Conservation (phyloP, 2,888 invertebrate genomes). For the Chromoteleia sp. region DNA sequence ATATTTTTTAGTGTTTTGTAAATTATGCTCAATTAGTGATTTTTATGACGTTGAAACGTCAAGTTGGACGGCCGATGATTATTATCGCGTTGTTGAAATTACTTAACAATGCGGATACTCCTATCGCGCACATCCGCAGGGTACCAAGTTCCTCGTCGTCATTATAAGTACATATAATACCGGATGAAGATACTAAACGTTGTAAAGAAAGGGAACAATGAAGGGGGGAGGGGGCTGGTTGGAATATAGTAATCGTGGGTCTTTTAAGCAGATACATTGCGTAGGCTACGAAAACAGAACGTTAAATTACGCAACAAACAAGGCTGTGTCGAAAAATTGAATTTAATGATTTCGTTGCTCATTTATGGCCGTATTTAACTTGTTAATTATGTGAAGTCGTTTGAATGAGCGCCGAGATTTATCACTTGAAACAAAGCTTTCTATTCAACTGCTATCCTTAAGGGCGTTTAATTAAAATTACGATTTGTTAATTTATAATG, state of each 20-base stretch:
- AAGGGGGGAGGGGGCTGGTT: too few relatives aligned
- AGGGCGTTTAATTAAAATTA: constrained; percentile 46
- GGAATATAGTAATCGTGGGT: constrained; percentile 62
- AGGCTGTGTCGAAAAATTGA: constrained; percentile 62
- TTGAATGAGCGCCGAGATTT: constrained; percentile 48
- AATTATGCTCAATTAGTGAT: constrained; percentile 66
- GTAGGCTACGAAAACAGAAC: constrained; percentile 63
- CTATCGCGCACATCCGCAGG: constrained; percentile 70
- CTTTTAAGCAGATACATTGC: constrained; percentile 58
- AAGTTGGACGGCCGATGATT: constrained; percentile 57
- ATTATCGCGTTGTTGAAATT: constrained; percentile 69
- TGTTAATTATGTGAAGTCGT: constrained; percentile 54
- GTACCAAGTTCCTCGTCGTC: constrained; percentile 63
- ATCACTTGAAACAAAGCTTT: constrained; percentile 54
- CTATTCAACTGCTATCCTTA: constrained; percentile 43
- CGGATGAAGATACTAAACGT: constrained; percentile 71
- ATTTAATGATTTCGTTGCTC: constrained; percentile 65
- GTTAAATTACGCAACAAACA: constrained; percentile 67
- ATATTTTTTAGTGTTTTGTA: constrained; percentile 45
- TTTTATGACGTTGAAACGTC: constrained; percentile 66
- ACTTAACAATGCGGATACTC: constrained; percentile 71
- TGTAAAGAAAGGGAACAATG: constrained; percentile 68
- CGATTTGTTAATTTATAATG: constrained; percentile 31
- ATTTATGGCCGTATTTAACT: constrained; percentile 62
- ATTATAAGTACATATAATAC: constrained; percentile 69